Evolutionary conservation across 2,797 vertebrate species (phyloP).

Genomic region (Microcaecilia unicolor): DNA sequence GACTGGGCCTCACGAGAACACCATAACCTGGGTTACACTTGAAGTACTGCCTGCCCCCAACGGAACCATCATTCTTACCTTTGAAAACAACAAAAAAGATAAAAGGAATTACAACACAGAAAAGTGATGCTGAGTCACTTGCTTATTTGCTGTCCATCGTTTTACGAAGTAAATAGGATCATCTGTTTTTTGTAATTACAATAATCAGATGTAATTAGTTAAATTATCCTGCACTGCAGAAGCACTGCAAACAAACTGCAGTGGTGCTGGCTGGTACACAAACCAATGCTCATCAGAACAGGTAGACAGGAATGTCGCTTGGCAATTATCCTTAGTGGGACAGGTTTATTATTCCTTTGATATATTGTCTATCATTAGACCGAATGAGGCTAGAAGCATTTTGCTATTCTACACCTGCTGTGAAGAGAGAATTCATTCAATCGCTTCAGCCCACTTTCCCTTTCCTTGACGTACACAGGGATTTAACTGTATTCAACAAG

Average conservation of each 20-base stretch:
- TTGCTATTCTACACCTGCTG: background rate
- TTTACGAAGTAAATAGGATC: background rate
- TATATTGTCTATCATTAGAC: no score
- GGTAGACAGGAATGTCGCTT: background rate
- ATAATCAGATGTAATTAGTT: background rate
- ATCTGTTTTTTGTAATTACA: background rate
- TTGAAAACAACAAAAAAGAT: background rate
- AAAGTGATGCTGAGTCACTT: background rate
- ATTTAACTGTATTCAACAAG: no score
- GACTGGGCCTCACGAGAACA: conserved; percentile 76
- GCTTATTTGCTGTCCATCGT: background rate
- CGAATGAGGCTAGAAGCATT: background rate
- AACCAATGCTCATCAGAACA: background rate
- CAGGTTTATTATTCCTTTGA: no score
- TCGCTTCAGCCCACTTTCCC: no score
- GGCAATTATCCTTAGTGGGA: no score
- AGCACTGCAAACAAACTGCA: background rate
- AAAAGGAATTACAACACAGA: no score
- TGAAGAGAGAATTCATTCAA: background rate
- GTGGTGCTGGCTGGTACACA: background rate
- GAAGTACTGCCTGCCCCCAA: conserved; percentile 85
- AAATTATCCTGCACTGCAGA: background rate
- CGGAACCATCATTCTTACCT: conserved; percentile 92
- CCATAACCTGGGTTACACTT: conserved; percentile 80
- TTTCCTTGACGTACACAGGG: no score